Conservation (phyloP, 2,888 invertebrate genomes). For the Ceraclea dissimilis region DNA sequence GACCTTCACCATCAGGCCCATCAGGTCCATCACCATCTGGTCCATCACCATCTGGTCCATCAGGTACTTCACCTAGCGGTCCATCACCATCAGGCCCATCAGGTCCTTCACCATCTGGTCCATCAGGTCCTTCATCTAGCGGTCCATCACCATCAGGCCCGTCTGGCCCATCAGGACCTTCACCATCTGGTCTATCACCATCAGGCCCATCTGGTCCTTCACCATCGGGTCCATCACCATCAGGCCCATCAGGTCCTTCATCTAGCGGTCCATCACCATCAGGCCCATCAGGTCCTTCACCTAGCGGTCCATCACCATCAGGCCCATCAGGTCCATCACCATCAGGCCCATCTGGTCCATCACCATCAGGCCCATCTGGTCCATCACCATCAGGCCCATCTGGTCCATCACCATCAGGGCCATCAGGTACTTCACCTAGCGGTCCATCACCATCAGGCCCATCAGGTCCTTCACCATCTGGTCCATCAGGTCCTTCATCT, state of each 20-base stretch:
- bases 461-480: background rate
- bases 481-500: background rate
- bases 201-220: background rate
- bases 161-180: background rate
- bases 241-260: background rate
- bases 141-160: background rate
- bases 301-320: background rate
- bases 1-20: background rate
- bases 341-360: background rate
- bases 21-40: background rate
- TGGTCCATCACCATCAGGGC: background rate
- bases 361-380: background rate
- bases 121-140: background rate
- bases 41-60: background rate
- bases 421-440: background rate
- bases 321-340: background rate
- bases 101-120: background rate
- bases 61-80: background rate
- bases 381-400: background rate
- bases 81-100: background rate
- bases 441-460: background rate
- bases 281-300: background rate
- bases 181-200: background rate
- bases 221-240: background rate
- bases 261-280: too few species aligned